phyloP scores from a whole-genome alignment of 2,888 invertebrate genomes.

The Dinocampus coccinellae region DNA sequence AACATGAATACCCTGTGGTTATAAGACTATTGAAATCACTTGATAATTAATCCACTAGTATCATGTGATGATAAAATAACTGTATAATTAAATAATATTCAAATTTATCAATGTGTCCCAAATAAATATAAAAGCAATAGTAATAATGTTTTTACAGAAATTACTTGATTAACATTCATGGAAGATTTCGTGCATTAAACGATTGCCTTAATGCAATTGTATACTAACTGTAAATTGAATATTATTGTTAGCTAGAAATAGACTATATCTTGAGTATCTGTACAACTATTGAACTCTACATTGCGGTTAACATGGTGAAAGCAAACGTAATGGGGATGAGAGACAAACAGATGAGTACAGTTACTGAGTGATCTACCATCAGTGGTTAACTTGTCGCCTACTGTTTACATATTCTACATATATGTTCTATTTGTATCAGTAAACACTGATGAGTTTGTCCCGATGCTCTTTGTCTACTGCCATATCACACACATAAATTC shows the following conservation, averaged over 20 bases:
- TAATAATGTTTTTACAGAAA: no score
- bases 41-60: neutral
- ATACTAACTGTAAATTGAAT: neutral
- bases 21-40: neutral
- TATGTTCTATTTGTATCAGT: neutral
- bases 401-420: neutral
- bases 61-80: no score
- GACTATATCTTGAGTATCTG: constrained; percentile 7
- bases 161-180: no score
- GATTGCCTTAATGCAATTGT: neutral
- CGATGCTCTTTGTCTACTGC: constrained; percentile 13
- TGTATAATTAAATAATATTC: no score
- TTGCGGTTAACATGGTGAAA: constrained; percentile 15
- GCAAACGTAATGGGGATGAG: constrained; percentile 21
- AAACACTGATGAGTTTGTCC: neutral
- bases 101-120: no score
- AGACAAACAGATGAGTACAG: constrained; percentile 31
- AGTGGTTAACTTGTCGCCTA: constrained; percentile 11
- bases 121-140: no score
- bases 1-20: neutral
- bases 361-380: constrained; percentile 14
- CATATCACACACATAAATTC: neutral
- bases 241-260: constrained; percentile 14
- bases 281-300: neutral
- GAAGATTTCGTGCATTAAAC: neutral